Evolutionary conservation across 2,797 vertebrate species (phyloP).

Genomic region (Poeciliopsis gracilis): DNA sequence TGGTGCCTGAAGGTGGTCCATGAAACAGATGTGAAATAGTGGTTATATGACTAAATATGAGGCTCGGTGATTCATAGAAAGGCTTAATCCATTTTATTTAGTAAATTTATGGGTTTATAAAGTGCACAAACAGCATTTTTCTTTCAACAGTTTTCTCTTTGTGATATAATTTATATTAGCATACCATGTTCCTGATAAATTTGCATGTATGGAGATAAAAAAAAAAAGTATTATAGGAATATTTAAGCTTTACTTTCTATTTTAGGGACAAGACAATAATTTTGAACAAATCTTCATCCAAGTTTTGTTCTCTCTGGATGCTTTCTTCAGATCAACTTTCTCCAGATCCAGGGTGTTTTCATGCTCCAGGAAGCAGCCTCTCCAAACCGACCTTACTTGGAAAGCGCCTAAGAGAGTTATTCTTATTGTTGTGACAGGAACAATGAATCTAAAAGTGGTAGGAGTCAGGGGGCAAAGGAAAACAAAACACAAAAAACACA

Average conservation of each 20-base stretch:
- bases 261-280: neutral
- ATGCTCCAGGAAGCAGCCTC: slow-evolving; percentile 61
- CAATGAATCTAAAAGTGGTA: slow-evolving; percentile 74
- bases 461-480: slow-evolving; percentile 57
- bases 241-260: neutral
- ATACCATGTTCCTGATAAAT: neutral
- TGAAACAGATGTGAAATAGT: neutral
- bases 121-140: neutral
- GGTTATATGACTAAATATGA: neutral
- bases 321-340: slow-evolving; percentile 51
- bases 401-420: slow-evolving; percentile 61
- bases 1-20: neutral
- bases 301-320: slow-evolving; percentile 21
- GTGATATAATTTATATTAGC: neutral
- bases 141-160: neutral
- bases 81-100: neutral
- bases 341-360: slow-evolving; percentile 33
- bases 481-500: slow-evolving; percentile 69
- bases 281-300: neutral
- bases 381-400: slow-evolving; percentile 70
- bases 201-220: neutral
- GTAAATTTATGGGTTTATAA: neutral
- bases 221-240: neutral
- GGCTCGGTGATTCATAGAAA: neutral
- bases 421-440: slow-evolving; percentile 76